phyloP scores from a whole-genome alignment of 92 coral and sea anemone genomes.

The Heteractis magnifica region DNA sequence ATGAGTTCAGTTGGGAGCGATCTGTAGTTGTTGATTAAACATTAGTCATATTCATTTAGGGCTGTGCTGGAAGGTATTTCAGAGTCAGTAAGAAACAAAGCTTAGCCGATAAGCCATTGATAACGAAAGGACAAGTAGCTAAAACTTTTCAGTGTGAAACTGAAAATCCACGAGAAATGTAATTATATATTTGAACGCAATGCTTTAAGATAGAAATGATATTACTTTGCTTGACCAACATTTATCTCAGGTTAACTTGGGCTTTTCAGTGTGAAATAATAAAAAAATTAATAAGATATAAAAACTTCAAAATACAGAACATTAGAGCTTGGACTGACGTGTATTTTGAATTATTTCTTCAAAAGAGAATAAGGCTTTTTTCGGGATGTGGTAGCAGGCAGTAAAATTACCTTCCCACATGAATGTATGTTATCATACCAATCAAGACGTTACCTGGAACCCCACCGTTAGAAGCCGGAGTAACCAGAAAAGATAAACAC shows the following conservation, averaged over 20 bases:
- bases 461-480: not conserved
- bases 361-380: not conserved
- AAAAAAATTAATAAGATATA: not conserved
- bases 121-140: not conserved
- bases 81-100: not conserved
- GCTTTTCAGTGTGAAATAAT: not conserved
- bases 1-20: not conserved
- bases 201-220: not conserved
- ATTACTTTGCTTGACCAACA: constrained; percentile 1
- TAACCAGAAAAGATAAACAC: not conserved
- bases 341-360: not conserved
- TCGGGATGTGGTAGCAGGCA: not conserved
- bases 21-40: not conserved
- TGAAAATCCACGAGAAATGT: not conserved
- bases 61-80: constrained; percentile 7
- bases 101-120: constrained; percentile 1
- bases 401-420: not conserved
- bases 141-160: no score
- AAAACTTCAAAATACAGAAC: not conserved
- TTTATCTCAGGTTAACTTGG: not conserved
- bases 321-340: not conserved
- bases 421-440: constrained; percentile 2
- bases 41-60: not conserved
- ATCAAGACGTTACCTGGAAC: constrained; percentile 8
- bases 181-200: not conserved